Conservation (phyloP, 2,888 invertebrate genomes). For the Melitaea athalia region DNA sequence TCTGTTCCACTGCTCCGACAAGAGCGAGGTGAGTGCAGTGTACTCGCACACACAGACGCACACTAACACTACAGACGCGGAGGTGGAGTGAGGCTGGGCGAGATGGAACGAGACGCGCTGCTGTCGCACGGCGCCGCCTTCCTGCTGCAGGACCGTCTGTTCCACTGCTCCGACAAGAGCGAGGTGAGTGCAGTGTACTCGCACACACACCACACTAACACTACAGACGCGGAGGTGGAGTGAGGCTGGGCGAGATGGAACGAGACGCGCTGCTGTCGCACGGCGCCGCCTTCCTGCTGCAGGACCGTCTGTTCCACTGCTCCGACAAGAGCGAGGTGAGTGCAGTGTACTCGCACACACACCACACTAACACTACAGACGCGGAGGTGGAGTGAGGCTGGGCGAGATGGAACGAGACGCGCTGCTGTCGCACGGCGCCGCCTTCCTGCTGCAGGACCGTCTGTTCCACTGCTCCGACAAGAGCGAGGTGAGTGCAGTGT, state of each 20-base stretch:
- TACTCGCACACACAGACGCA: no score
- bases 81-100: conserved; percentile 90
- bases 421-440: conserved; percentile 96
- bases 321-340: conserved; percentile 92
- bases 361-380: no score
- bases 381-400: conserved; percentile 87
- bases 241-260: conserved; percentile 99
- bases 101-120: conserved; percentile 99
- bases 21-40: conserved; percentile 87
- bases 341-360: neutral
- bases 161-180: conserved; percentile 95
- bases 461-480: conserved; percentile 97
- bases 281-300: conserved; percentile 94
- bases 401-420: conserved; percentile 99
- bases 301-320: conserved; percentile 96
- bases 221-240: conserved; percentile 86
- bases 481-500: conserved; percentile 86
- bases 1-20: conserved; percentile 96
- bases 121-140: conserved; percentile 97
- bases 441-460: conserved; percentile 95
- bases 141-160: conserved; percentile 94
- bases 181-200: conserved; percentile 83
- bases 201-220: no score
- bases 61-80: conserved; percentile 84
- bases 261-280: conserved; percentile 97